phyloP scores from a whole-genome alignment of 2,113 vertebrate species.

The Poecilia latipinna region DNA sequence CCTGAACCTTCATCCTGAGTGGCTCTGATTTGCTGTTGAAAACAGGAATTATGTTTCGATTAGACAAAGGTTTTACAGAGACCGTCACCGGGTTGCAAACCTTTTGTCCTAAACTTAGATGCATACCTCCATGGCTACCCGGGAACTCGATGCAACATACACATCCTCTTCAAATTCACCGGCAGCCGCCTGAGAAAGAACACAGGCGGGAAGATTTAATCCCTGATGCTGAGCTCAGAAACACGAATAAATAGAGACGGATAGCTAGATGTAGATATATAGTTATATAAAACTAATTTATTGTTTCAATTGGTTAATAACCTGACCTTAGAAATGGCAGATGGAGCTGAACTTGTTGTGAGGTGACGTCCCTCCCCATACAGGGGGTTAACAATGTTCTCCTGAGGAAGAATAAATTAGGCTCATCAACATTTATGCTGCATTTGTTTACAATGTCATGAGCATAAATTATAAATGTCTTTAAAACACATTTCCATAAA shows the following conservation, averaged over 20 bases:
- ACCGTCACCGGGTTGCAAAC: not conserved
- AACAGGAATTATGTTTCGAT: conserved; percentile 1
- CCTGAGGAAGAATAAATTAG: conserved; percentile 22
- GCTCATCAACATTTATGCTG: not conserved
- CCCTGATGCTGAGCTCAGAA: not conserved
- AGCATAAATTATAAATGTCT: not conserved
- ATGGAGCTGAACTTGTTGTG: conserved; percentile 1
- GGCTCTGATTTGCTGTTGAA: conserved; percentile 26
- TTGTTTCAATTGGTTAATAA: not conserved
- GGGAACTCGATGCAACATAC: not conserved
- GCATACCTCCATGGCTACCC: conserved; percentile 51
- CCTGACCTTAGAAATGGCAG: conserved; percentile 38
- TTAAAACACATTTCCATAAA: not conserved
- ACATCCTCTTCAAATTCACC: not conserved
- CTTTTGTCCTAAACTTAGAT: not conserved
- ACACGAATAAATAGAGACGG: not conserved
- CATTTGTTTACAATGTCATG: too few relatives aligned
- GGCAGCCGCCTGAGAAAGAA: conserved; percentile 35
- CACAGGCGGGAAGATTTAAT: not conserved
- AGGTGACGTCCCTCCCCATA: conserved; percentile 45
- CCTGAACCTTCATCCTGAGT: conserved; percentile 4
- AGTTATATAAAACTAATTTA: too few relatives aligned
- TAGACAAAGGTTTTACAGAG: not conserved
- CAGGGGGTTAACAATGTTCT: conserved; percentile 55
- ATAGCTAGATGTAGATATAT: too few relatives aligned